Conservation (phyloP, 2,113 vertebrate genomes). For the Prunella himalayana region DNA sequence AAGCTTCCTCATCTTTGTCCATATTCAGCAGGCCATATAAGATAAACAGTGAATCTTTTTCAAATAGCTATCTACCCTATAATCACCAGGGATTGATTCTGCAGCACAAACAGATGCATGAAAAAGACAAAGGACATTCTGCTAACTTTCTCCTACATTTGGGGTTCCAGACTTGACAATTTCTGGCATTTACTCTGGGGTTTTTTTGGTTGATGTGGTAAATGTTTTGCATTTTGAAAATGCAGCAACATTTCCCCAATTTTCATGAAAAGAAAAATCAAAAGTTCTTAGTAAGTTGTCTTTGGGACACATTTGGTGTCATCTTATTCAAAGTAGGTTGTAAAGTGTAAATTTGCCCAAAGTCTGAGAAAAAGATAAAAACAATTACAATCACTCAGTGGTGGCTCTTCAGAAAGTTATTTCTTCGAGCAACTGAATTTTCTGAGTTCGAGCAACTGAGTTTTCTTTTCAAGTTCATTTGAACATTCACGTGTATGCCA, state of each 20-base stretch:
- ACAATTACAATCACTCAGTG: background rate
- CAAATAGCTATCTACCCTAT: background rate
- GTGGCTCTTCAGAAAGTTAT: background rate
- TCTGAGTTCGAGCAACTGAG: background rate
- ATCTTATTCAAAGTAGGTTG: background rate
- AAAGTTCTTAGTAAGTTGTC: background rate
- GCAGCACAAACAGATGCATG: background rate
- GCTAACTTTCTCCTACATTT: background rate
- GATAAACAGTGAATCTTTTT: background rate
- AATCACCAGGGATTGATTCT: background rate
- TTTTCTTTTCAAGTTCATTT: background rate
- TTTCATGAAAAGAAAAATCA: background rate
- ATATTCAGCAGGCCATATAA: background rate
- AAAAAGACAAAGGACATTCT: background rate
- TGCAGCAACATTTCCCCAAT: background rate
- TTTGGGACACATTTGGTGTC: background rate
- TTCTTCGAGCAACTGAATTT: background rate
- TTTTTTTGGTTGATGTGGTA: background rate
- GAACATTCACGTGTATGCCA: background rate
- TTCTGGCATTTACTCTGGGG: background rate
- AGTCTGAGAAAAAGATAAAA: background rate
- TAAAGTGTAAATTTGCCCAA: background rate
- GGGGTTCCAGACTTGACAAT: accelerated
- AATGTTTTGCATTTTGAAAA: background rate
- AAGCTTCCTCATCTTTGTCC: background rate